These are phyloP conservation scores for Aegotheles bennettii DNA, from an alignment of 2,113 vertebrate species.

Conservation along the genomic window DNA sequence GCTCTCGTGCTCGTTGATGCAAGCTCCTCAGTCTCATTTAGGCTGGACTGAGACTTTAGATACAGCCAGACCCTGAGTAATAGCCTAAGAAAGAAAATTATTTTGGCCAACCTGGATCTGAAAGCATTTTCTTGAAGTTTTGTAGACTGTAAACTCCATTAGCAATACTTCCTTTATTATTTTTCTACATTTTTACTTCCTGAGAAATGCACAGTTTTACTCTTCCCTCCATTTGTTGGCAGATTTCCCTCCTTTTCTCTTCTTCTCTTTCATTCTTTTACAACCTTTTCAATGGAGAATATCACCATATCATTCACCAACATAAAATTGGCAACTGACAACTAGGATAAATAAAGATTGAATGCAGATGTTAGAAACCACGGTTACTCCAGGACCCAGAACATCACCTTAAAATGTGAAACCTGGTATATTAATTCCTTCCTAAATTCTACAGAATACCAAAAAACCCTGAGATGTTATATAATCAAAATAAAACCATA, in stretches of 20 bases:
- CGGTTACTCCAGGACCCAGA: not conserved
- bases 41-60: not conserved
- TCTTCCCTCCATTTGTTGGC: rapidly evolving
- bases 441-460: not conserved
- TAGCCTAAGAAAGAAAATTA: not conserved
- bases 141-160: not conserved
- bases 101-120: not conserved
- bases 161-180: not conserved
- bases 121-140: not conserved
- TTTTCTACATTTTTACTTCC: not conserved
- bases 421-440: not conserved
- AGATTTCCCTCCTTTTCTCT: not conserved
- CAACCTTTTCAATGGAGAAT: not conserved
- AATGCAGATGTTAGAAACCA: not conserved
- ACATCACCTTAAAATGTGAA: not conserved
- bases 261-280: not conserved
- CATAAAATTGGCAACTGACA: not conserved
- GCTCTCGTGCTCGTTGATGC: not conserved
- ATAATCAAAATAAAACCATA: not conserved
- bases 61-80: not conserved
- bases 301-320: not conserved
- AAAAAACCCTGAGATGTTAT: not conserved
- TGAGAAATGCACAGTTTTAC: not conserved
- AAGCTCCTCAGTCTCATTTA: not conserved
- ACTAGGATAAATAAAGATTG: not conserved